Evolutionary conservation across 2,797 vertebrate genomes (phyloP), one percentile per base, ranked within the genome.

Genomic region (Simalia tracyae): DNA sequence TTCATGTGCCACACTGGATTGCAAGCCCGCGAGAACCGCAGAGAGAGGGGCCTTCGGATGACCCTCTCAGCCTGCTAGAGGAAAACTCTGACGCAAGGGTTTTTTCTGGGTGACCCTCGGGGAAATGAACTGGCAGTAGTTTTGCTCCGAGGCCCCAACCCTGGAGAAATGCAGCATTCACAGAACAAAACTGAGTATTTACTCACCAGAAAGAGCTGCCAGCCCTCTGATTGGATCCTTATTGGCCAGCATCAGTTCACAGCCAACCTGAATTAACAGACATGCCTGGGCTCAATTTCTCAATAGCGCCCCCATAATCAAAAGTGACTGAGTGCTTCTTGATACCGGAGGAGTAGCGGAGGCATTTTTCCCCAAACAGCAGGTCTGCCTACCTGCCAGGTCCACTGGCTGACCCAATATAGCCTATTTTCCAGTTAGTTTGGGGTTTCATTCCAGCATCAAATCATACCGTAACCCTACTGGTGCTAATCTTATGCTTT

Each of bases 121-220:
- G 72, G 36, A 76, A 9, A 46, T 1, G 3, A 19, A 46, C 72
- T 46, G 36, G 72, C 17, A 0, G 2, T 0, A 2, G 0, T 4
- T 24, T 36, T n/a, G 8, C 14, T 19, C 5, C 1, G 0, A 7
- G 54, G 19, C 28, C 50, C 46, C 17, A 17, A 72, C n/a, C 50
- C 85, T n/a, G 90, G 56, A 59, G 12, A 90, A 59, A 42, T 19
- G 84, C 57, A 17, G 60, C 89, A 0, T 92, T 63, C 1, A 17
- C 59, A 28, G 91, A 92, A 90, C 42, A 9, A 56, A 63, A 12
- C 1, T 2, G 1, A 0, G 14, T 0, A 1, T 61, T 4, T 64
- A 96, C 97, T 95, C 96, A 99, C 99, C 99, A 85, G 98, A 97
- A 50, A 98, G 97, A 46, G 98, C 97, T 89, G 98, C 97, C 84